Percentiles rank a stretch among this genome's conserved stretches.
Evolutionary conservation across 2,797 vertebrate species (phyloP).

Genomic region (Clarias fuscus): DNA sequence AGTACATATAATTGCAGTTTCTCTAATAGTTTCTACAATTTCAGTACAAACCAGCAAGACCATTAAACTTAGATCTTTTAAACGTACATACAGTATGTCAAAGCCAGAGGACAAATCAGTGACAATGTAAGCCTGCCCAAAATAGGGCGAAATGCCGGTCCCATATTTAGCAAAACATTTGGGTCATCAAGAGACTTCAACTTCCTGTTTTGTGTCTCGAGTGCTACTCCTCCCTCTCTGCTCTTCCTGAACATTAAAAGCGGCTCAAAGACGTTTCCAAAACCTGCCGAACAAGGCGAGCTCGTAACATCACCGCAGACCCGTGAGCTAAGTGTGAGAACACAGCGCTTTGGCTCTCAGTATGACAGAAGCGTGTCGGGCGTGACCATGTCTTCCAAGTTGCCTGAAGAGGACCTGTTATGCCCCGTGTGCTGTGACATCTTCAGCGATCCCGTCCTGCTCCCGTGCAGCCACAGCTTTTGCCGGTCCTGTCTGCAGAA

Average conservation of each 20-base stretch:
- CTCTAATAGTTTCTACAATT: too few species aligned
- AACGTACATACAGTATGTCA: neutral
- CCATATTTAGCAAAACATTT: neutral
- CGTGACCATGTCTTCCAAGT: conserved; percentile 54
- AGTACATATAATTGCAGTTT: neutral
- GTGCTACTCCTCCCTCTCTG: conserved; percentile 47
- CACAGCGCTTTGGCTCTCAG: conserved; percentile 26
- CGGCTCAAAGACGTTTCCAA: conserved; percentile 15
- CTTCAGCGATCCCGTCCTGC: conserved; percentile 73
- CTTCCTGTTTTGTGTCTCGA: conserved; percentile 68
- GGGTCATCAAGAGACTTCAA: conserved; percentile 61
- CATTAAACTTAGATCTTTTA: neutral
- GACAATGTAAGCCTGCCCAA: neutral
- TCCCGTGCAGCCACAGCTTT: conserved; percentile 78
- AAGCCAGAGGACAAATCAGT: neutral
- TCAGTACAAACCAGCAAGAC: neutral
- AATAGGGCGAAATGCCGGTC: neutral
- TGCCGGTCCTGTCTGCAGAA: conserved; percentile 71
- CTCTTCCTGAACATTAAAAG: conserved; percentile 24
- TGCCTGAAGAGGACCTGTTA: conserved; percentile 75
- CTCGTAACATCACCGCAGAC: neutral
- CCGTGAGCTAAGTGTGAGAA: neutral
- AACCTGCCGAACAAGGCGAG: conserved; percentile 34
- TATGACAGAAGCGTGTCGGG: conserved; percentile 34
- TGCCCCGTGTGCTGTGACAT: conserved; percentile 77